A percentile compares a stretch with the other conserved stretches of the same genome.
Conservation (phyloP, 2,888 invertebrate species). For the Psococerastis gibbosa region DNA sequence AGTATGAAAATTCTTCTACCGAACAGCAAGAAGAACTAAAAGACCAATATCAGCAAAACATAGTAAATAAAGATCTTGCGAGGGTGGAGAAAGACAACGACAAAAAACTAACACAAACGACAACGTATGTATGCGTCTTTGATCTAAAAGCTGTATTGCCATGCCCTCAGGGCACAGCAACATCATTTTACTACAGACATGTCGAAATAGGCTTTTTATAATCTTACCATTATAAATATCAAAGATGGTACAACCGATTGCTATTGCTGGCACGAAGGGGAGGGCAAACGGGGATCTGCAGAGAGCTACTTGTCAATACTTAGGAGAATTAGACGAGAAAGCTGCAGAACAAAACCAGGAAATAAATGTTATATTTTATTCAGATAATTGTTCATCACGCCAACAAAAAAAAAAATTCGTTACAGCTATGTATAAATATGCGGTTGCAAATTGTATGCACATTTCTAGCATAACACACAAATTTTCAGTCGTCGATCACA, state of each 20-base stretch:
- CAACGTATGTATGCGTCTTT: background rate
- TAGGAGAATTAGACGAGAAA: background rate
- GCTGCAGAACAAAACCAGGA: background rate
- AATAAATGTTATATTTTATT: background rate
- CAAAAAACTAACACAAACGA: background rate
- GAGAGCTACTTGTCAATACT: background rate
- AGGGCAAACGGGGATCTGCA: background rate
- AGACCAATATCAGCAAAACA: background rate
- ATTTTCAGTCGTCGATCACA: conserved; percentile 12
- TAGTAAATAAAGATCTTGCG: background rate
- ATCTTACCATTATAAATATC: background rate
- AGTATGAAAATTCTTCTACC: background rate
- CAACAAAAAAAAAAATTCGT: background rate
- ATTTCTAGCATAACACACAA: conserved; percentile 12
- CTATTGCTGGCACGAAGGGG: background rate
- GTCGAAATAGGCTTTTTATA: background rate
- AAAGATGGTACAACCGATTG: background rate
- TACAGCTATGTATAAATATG: background rate
- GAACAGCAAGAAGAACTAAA: background rate
- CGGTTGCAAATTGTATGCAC: background rate
- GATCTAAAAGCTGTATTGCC: background rate
- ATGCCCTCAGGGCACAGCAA: background rate
- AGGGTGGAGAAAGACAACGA: background rate
- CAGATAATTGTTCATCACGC: background rate
- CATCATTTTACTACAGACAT: background rate